Percentiles rank a stretch among this genome's conserved stretches.
Conservation (phyloP, 2,888 invertebrate genomes). For the Diadromus collaris region DNA sequence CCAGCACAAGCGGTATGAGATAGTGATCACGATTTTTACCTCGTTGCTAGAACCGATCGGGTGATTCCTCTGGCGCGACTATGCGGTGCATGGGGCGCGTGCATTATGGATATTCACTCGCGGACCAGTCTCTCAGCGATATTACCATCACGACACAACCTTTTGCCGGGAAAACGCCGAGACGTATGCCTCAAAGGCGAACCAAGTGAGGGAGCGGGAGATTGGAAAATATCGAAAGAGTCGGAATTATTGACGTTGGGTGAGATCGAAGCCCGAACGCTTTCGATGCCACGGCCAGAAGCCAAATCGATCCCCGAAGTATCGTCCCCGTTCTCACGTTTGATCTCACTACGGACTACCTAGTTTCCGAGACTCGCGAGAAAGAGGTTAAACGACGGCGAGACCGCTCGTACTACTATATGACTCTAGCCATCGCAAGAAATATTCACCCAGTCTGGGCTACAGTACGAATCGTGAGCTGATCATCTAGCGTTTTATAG, state of each 20-base stretch:
- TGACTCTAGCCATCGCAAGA: conserved; percentile 26
- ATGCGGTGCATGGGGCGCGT: neutral
- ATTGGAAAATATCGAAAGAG: conserved; percentile 19
- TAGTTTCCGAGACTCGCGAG: conserved; percentile 30
- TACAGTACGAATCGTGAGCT: conserved; percentile 13
- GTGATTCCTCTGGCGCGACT: neutral
- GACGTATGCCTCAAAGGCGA: conserved; percentile 5
- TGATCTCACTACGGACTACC: conserved; percentile 17
- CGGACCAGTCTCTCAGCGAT: conserved; percentile 5
- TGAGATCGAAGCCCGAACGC: conserved; percentile 29
- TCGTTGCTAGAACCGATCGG: neutral
- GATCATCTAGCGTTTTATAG: conserved; percentile 6
- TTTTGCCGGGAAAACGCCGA: conserved; percentile 22
- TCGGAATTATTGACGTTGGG: conserved; percentile 39
- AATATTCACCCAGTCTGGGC: conserved; percentile 42
- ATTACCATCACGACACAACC: neutral
- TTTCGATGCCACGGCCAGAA: conserved; percentile 22
- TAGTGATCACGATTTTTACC: conserved; percentile 39
- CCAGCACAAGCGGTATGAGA: conserved; percentile 18
- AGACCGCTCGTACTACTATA: conserved; percentile 39
- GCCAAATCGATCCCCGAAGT: conserved; percentile 45
- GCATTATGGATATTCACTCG: conserved; percentile 36
- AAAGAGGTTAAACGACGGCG: conserved; percentile 52
- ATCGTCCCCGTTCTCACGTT: conserved; percentile 56
- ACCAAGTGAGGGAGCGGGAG: neutral